These are phyloP conservation scores for Cyprinodon diabolis DNA, from an alignment of 2,797 vertebrate genomes.

Conservation along the genomic window DNA sequence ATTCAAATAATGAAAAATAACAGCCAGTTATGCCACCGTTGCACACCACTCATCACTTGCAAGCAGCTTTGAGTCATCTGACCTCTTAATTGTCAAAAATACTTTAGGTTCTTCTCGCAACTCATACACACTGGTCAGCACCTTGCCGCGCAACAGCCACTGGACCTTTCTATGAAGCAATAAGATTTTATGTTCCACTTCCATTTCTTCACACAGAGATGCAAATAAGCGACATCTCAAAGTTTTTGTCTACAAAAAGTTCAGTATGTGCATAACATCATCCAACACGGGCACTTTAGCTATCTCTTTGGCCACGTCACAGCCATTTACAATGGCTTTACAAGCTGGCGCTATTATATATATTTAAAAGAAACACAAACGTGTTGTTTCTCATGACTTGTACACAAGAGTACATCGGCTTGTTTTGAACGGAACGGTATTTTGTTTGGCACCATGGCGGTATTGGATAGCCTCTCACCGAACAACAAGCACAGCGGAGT, in stretches of 20 bases:
- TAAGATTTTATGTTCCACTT: slow-evolving; percentile 1
- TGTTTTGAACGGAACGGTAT: too few relatives aligned
- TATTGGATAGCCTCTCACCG: too few relatives aligned
- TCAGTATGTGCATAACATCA: slow-evolving; percentile 15
- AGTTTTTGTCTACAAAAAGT: slow-evolving; percentile 15
- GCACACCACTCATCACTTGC: slow-evolving; percentile 13
- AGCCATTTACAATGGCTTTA: background rate
- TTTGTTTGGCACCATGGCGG: background rate
- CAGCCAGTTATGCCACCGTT: slow-evolving; percentile 21
- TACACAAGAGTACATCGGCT: too few relatives aligned
- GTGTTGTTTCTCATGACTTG: too few relatives aligned
- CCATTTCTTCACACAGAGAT: slow-evolving; percentile 37
- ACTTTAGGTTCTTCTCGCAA: background rate
- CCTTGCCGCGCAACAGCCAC: background rate
- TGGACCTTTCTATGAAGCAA: background rate
- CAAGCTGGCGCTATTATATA: background rate
- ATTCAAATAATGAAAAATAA: slow-evolving; percentile 10
- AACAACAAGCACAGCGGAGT: too few relatives aligned
- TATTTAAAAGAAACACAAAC: background rate
- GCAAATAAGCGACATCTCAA: slow-evolving; percentile 2
- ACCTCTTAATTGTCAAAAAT: too few relatives aligned
- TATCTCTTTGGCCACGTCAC: background rate
- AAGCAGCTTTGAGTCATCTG: background rate
- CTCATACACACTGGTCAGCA: background rate
- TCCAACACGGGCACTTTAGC: background rate